Conservation (phyloP, 2,888 invertebrate species). For the Beris morrisii region DNA sequence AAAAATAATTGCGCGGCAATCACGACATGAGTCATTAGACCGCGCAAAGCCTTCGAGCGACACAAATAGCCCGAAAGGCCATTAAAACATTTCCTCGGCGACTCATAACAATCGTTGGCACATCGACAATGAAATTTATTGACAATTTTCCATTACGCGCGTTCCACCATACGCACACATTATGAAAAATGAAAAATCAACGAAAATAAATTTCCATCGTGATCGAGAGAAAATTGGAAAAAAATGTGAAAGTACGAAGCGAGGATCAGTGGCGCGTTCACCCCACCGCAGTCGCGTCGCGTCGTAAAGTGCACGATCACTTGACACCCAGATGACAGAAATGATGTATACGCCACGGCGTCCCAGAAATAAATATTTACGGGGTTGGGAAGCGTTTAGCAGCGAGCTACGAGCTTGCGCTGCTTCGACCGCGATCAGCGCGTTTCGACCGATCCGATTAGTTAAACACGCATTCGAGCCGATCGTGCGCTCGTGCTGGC, state of each 20-base stretch:
- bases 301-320: conserved; percentile 23
- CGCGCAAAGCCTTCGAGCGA: conserved; percentile 10
- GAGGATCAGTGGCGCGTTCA: conserved; percentile 1
- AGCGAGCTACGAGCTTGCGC: conserved; percentile 16
- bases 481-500: not conserved
- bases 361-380: conserved; percentile 37
- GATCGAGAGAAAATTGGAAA: not conserved
- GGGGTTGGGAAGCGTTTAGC: conserved; percentile 13
- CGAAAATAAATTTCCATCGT: not conserved
- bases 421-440: conserved; percentile 14
- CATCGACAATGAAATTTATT: conserved; percentile 37
- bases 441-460: conserved; percentile 25
- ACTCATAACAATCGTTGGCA: conserved; percentile 25
- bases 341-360: conserved; percentile 33
- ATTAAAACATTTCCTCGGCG: conserved; percentile 27
- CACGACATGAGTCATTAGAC: conserved; percentile 14
- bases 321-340: conserved; percentile 39
- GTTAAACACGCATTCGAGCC: conserved; percentile 22
- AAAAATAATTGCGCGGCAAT: conserved; percentile 18
- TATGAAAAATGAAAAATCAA: conserved; percentile 5
- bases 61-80: conserved; percentile 26
- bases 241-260: not conserved
- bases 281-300: not conserved
- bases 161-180: not conserved
- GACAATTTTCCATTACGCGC: conserved; percentile 35